Evolutionary conservation across 2,797 vertebrate species (phyloP).

Genomic region (Acrossocheilus fasciatus): DNA sequence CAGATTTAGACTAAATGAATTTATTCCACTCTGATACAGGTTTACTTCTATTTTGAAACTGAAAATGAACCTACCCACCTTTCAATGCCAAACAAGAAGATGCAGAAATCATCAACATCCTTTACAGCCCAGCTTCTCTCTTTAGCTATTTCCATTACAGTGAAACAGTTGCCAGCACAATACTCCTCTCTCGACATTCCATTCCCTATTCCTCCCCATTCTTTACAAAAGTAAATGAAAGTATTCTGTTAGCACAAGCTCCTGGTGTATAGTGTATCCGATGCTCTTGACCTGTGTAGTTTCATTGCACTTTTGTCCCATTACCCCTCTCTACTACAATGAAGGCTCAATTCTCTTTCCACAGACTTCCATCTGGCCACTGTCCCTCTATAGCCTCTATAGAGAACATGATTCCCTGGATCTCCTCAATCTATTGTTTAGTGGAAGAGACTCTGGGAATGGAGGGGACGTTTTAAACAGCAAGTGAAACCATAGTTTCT

Average conservation of each 20-base stretch:
- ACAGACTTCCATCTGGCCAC: constrained; percentile 19
- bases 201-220: constrained; percentile 56
- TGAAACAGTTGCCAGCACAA: constrained; percentile 72
- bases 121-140: constrained; percentile 69
- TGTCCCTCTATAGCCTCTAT: constrained; percentile 17
- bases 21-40: not conserved
- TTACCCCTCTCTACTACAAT: constrained; percentile 55
- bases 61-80: constrained; percentile 51
- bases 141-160: constrained; percentile 74
- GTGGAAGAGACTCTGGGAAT: constrained; percentile 15
- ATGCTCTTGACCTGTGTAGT: constrained; percentile 72
- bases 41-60: not conserved
- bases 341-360: constrained; percentile 15
- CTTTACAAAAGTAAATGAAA: constrained; percentile 15
- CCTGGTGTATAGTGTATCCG: constrained; percentile 66
- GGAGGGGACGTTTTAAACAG: constrained; percentile 20
- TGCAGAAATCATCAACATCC: constrained; percentile 44
- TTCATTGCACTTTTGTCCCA: constrained; percentile 57
- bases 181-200: constrained; percentile 65
- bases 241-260: constrained; percentile 62
- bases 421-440: constrained; percentile 22
- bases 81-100: constrained; percentile 1
- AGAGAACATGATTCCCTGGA: constrained; percentile 26
- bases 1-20: not conserved
- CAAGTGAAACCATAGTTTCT: constrained; percentile 6